phyloP scores from a whole-genome alignment of 2,888 invertebrate species.

The Leptopterna dolabrata region DNA sequence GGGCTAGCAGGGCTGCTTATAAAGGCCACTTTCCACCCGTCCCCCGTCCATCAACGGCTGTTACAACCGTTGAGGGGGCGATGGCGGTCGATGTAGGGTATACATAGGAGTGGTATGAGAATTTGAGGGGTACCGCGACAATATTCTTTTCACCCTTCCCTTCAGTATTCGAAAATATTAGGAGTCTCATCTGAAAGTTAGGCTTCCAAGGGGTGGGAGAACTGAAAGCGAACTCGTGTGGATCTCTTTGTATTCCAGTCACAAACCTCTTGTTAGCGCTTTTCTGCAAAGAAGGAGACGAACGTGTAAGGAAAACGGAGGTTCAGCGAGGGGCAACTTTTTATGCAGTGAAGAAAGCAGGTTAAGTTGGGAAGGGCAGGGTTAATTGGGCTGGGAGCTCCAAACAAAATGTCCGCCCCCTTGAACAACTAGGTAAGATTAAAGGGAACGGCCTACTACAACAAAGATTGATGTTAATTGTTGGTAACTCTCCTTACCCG shows the following conservation, averaged over 20 bases:
- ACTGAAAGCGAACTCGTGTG: background rate
- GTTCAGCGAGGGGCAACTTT: background rate
- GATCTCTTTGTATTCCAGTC: background rate
- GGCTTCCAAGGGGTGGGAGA: too few species aligned
- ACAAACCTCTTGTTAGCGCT: background rate
- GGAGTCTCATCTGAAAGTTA: too few species aligned
- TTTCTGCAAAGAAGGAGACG: background rate
- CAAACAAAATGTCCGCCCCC: background rate
- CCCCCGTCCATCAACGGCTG: too few species aligned
- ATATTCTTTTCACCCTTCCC: too few species aligned
- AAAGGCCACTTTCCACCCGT: too few species aligned
- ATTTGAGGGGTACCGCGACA: too few species aligned
- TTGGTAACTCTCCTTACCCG: background rate
- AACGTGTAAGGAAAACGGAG: background rate
- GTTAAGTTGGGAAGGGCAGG: background rate
- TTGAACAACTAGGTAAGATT: too few species aligned
- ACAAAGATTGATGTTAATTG: background rate
- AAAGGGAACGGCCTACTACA: background rate
- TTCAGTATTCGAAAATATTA: too few species aligned
- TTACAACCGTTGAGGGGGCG: too few species aligned
- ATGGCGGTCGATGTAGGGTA: too few species aligned
- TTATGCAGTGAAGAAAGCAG: background rate
- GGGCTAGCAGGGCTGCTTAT: too few species aligned
- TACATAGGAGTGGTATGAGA: too few species aligned
- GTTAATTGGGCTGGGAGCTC: background rate